A percentile compares a stretch with the other conserved stretches of the same genome.
phyloP scores from a whole-genome alignment of 37 sponge, comb jelly and placozoan species.

The Ephydatia muelleri region DNA sequence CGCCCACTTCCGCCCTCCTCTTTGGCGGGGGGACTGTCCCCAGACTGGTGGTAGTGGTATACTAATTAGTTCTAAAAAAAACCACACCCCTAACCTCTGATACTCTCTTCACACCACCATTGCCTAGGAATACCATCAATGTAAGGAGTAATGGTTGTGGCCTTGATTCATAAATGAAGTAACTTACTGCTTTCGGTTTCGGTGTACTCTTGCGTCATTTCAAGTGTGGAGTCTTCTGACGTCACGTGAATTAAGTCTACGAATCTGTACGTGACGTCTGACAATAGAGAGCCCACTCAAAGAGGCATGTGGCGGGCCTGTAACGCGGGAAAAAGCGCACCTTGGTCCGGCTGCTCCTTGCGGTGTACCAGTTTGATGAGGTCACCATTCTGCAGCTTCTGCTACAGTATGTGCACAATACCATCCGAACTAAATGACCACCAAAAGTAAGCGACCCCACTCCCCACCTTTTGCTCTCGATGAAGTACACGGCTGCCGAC shows the following conservation, averaged over 20 bases:
- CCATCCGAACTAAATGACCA: background rate
- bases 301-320: background rate
- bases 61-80: background rate
- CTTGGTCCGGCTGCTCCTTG: conserved; percentile 21
- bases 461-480: conserved; percentile 37
- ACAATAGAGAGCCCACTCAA: background rate
- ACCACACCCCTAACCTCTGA: background rate
- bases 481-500: conserved; percentile 51
- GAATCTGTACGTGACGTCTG: conserved; percentile 14
- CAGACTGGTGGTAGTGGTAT: background rate
- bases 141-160: background rate
- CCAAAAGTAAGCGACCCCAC: background rate
- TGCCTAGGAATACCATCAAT: background rate
- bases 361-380: conserved; percentile 30
- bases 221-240: background rate
- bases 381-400: conserved; percentile 29
- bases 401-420: conserved; percentile 4
- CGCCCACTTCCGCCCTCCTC: background rate
- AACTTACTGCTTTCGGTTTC: background rate
- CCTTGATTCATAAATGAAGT: too few relatives aligned
- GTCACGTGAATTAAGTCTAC: background rate
- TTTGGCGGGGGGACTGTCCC: background rate
- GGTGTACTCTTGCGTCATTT: conserved; percentile 11
- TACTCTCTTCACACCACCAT: background rate
- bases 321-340: background rate